Evolutionary conservation across 2,797 vertebrate species (phyloP), one percentile per base, ranked within the genome.

Genomic region (Chrosomus eos): DNA sequence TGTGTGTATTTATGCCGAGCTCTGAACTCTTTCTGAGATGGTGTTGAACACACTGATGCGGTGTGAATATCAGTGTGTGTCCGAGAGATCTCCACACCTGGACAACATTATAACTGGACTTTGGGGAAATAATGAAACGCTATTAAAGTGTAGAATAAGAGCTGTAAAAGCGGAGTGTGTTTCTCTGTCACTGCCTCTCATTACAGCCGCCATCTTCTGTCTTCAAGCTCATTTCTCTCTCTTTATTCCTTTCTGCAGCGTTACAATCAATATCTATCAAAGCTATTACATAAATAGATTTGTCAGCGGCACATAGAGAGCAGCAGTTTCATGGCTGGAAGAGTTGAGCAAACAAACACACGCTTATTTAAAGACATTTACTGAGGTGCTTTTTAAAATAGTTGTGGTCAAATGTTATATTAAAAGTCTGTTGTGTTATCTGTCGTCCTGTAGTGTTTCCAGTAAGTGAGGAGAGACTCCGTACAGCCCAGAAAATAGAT

Each of bases 271-370:
- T 95, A 95, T 40, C 93, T 91, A 92, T 96, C 94, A 94, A 92
- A 94, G 93, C 83, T 91, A 92, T 94, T 94, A 93, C 91, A 93
- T 93, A 91, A 93, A 94, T 93, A 92, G 94, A 94, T 95, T 93
- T 94, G 94, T 95, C 94, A 95, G 86, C 11, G 86, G 88, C 88
- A 91, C 92, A 93, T 93, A 93, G 92, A 88, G 82, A 90, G 84
- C 85, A 87, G 89, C 85, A 91, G 92, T 93, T 92, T 91, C 92
- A 93, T 6, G 8, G 60, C 1, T 7, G 53, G 9, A 58, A 16
- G 9, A n/a, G 73, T 18, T 58, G 74, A 58, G 28, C 19, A 36
- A 53, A 74, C 28, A 33, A 2, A 73, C 0, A 13, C 1, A 13
- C 43, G 19, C 6, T 64, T 4, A 3, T 4, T 64, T 31, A 5